Base-by-base conservation (phyloP, 2,797 vertebrate species). In the Neopelma chrysocephalum region DNA sequence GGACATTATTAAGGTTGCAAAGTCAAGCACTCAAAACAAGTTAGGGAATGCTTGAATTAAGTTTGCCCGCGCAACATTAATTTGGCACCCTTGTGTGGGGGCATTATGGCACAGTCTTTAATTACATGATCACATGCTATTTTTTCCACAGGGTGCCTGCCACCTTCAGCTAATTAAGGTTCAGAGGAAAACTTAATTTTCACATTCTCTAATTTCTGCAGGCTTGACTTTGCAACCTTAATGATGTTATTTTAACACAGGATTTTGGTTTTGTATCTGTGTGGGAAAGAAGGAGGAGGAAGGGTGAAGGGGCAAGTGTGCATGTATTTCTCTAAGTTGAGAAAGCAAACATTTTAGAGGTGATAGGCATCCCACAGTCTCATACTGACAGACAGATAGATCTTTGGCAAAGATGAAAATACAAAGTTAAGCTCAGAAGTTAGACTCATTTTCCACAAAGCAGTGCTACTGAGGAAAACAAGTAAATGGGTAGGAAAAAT, bases 181-280 rank as follows among this genome's bases (percentile, higher is more conserved):
- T 95, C 91, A 94, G 36, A 75, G 40, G 87, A 95, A 96, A 95
- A 94, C 95, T 95, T 95, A 96, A 96, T 96, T 96, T 96, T 94
- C 84, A 85, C 76, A 47, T 94, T 91, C 85, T 93, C 31, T 94
- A 89, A 93, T 96, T 96, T 95, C 87, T 90, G 27, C 53, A 94
- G 57, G 45, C 87, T 93, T 91, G 82, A 96, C 93, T 94, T 95
- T 94, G 87, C 69, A 94, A 88, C 82, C 76, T 81, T 86, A 95
- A 94, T 90, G 65, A 78, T 91, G 45, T 54, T 93, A 86, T 75
- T 94, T 89, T 91, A 93, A 71, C 19, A 9, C 13, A 82, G 7
- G 25, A 10, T 23, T 85, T 87, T 38, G 12, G 2, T 8, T 82
- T 91, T 57, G 2, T 88, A 5, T 53, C 20, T 82, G 3, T 47